phyloP scores from a whole-genome alignment of 2,888 invertebrate species.

The Oligia fasciuncula region DNA sequence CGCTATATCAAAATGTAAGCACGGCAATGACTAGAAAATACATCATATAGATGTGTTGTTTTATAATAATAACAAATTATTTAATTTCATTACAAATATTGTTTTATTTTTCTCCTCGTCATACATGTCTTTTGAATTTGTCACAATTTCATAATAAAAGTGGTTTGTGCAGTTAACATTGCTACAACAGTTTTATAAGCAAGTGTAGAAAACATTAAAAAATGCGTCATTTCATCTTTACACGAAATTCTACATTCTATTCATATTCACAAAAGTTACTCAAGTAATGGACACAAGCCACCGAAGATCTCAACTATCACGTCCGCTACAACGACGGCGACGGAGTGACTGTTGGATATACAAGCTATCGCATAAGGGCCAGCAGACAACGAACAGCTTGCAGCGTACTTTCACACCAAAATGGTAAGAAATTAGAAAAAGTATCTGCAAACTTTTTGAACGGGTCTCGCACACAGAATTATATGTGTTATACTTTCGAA shows the following conservation, averaged over 20 bases:
- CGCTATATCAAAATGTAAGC: slow-evolving; percentile 64
- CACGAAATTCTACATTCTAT: slow-evolving; percentile 13
- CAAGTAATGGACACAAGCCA: neutral
- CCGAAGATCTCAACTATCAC: neutral
- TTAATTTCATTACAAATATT: slow-evolving; percentile 84
- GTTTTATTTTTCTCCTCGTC: slow-evolving; percentile 80
- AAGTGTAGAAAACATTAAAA: slow-evolving; percentile 24
- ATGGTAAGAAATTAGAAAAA: neutral
- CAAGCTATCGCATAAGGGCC: neutral
- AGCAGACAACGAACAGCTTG: neutral
- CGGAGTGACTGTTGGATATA: neutral
- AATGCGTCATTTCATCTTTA: slow-evolving; percentile 15
- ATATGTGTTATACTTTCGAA: neutral
- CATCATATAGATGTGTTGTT: slow-evolving; percentile 87
- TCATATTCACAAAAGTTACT: slow-evolving; percentile 9
- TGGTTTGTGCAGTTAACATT: slow-evolving; percentile 46
- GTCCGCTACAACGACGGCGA: no score
- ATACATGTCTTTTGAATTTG: slow-evolving; percentile 42
- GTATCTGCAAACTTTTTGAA: neutral
- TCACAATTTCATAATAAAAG: slow-evolving; percentile 20
- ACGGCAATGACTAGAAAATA: slow-evolving; percentile 88
- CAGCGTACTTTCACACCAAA: neutral
- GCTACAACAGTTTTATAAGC: slow-evolving; percentile 23
- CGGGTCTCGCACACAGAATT: no score
- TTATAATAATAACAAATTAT: slow-evolving; percentile 88